Evolutionary conservation across 2,888 invertebrate species (phyloP).

Genomic region (Microplitis manilae): DNA sequence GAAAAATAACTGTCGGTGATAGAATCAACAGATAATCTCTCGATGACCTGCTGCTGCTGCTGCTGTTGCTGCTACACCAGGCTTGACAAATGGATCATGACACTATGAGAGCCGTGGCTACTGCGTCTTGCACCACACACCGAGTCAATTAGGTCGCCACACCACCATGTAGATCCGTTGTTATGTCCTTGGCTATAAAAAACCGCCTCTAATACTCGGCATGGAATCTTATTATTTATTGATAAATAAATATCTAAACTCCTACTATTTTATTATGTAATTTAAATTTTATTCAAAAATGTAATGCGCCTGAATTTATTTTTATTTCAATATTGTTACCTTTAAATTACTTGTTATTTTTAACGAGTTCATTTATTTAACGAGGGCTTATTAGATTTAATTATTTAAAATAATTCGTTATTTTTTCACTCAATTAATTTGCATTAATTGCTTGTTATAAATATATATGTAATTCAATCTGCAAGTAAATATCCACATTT

Average conservation of each 20-base stretch:
- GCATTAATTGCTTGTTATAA: background rate
- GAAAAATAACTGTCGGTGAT: slow-evolving; percentile 10
- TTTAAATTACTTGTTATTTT: background rate
- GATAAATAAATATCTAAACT: background rate
- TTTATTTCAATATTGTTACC: slow-evolving; percentile 38
- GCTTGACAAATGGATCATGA: slow-evolving; percentile 56
- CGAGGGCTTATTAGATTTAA: slow-evolving; percentile 5
- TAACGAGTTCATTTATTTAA: background rate
- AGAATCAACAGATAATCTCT: slow-evolving; percentile 29
- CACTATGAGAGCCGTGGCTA: slow-evolving; percentile 55
- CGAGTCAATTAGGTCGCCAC: slow-evolving; percentile 47
- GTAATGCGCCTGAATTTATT: background rate
- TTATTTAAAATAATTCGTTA: background rate
- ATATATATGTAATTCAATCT: too few relatives aligned
- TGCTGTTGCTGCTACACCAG: background rate
- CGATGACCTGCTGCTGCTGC: slow-evolving; percentile 30
- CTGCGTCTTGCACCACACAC: slow-evolving; percentile 41
- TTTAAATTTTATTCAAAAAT: too few relatives aligned
- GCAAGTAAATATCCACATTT: too few relatives aligned
- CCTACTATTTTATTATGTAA: slow-evolving; percentile 19
- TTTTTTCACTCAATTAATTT: background rate
- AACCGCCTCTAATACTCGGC: background rate
- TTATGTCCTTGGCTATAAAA: slow-evolving; percentile 34
- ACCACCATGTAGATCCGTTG: slow-evolving; percentile 31
- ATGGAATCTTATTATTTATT: slow-evolving; percentile 35